Percentiles rank a stretch among this genome's conserved stretches.
These are phyloP conservation scores for Pseudoips prasinana DNA, from an alignment of 2,888 invertebrate genomes.

Conservation along the genomic window DNA sequence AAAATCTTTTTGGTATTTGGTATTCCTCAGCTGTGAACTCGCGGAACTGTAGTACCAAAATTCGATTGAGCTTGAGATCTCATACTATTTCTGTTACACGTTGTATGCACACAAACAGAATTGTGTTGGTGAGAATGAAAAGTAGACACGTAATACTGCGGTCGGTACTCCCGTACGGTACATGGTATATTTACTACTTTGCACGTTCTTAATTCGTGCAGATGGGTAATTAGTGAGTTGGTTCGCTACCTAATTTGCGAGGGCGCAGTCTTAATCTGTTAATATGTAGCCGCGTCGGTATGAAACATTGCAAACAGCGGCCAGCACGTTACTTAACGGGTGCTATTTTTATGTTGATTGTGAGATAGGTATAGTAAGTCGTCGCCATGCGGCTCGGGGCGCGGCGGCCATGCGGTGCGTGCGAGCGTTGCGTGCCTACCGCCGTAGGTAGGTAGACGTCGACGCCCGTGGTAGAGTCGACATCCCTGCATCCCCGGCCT, in stretches of 20 bases:
- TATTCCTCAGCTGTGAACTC: too few species aligned
- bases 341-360: conserved; percentile 68
- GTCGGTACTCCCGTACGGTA: too few species aligned
- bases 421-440: conserved; percentile 41
- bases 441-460: conserved; percentile 44
- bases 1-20: too few species aligned
- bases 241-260: conserved; percentile 3
- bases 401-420: conserved; percentile 34
- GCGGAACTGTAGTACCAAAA: too few species aligned
- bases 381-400: conserved; percentile 51
- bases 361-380: conserved; percentile 67
- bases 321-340: conserved; percentile 42
- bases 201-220: conserved; percentile 8
- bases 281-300: conserved; percentile 17
- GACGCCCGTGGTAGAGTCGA: conserved; percentile 60
- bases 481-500: conserved; percentile 76
- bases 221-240: conserved; percentile 14
- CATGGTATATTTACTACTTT: background rate
- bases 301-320: conserved; percentile 28
- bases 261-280: conserved; percentile 15
- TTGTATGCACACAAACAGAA: too few species aligned
- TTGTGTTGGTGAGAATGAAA: too few species aligned
- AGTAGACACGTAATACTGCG: too few species aligned
- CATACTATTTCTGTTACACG: too few species aligned
- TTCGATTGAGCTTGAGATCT: too few species aligned